Percentiles rank a stretch among this genome's conserved stretches.
Evolutionary conservation across 2,888 invertebrate genomes (phyloP).

Genomic region (Dascillus cervinus): DNA sequence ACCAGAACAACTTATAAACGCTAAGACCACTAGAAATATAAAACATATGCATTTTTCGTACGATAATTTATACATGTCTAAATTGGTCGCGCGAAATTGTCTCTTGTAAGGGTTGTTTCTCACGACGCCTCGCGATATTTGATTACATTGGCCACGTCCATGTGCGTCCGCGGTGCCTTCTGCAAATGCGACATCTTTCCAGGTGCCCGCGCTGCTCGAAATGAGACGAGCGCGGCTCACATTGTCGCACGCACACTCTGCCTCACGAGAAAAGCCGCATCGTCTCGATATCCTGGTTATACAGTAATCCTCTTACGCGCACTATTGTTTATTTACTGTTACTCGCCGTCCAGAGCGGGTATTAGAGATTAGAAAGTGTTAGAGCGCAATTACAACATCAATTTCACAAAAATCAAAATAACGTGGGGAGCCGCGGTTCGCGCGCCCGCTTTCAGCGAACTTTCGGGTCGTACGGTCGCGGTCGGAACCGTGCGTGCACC

Average conservation of each 20-base stretch:
- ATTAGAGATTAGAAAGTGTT: background rate
- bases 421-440: too few species aligned
- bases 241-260: conserved; percentile 18
- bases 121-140: conserved; percentile 33
- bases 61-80: conserved; percentile 42
- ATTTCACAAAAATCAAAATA: too few species aligned
- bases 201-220: conserved; percentile 23
- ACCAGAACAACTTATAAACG: conserved; percentile 42
- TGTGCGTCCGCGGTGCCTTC: conserved; percentile 30
- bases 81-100: conserved; percentile 21
- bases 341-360: conserved; percentile 1
- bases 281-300: background rate
- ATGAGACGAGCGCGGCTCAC: conserved; percentile 19
- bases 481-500: too few species aligned
- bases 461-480: too few species aligned
- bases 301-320: conserved; percentile 4
- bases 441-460: too few species aligned
- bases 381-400: too few species aligned
- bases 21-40: conserved; percentile 41
- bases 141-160: conserved; percentile 29
- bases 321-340: conserved; percentile 3
- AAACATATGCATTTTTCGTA: conserved; percentile 43
- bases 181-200: conserved; percentile 34
- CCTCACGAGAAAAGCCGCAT: conserved; percentile 17
- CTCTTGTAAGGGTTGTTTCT: conserved; percentile 21